Percentiles rank a stretch among this genome's conserved stretches.
Conservation (phyloP, 2,113 vertebrate genomes). For the Ceyx cyanopectus region DNA sequence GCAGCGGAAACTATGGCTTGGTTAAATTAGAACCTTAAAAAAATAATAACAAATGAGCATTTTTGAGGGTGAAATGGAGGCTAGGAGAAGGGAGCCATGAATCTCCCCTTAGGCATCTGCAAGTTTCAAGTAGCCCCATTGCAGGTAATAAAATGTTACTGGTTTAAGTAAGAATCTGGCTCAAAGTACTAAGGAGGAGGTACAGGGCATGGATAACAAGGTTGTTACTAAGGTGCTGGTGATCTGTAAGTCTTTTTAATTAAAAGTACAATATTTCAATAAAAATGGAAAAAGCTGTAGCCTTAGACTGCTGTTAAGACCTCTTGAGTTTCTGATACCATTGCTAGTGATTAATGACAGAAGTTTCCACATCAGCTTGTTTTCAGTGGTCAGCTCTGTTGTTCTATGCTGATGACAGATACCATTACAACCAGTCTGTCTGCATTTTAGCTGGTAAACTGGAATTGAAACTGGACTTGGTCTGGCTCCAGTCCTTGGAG, state of each 20-base stretch:
- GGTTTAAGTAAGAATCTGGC: neutral
- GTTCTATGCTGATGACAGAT: neutral
- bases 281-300: neutral
- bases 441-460: neutral
- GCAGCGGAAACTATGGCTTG: constrained; percentile 67
- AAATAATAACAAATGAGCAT: constrained; percentile 60
- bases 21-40: constrained; percentile 75
- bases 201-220: neutral
- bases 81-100: neutral
- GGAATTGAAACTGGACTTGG: neutral
- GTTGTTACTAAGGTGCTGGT: neutral
- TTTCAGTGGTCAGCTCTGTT: neutral
- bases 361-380: neutral
- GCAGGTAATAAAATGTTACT: neutral
- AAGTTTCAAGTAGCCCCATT: neutral
- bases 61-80: neutral
- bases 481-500: neutral
- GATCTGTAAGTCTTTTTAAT: neutral
- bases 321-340: neutral
- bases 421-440: neutral
- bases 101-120: neutral
- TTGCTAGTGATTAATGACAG: neutral
- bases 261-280: neutral
- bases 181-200: neutral
- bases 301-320: neutral